Percentiles rank a stretch among this genome's conserved stretches.
These are phyloP conservation scores for Myiozetetes cayanensis DNA, from an alignment of 2,113 vertebrate species.

Conservation along the genomic window DNA sequence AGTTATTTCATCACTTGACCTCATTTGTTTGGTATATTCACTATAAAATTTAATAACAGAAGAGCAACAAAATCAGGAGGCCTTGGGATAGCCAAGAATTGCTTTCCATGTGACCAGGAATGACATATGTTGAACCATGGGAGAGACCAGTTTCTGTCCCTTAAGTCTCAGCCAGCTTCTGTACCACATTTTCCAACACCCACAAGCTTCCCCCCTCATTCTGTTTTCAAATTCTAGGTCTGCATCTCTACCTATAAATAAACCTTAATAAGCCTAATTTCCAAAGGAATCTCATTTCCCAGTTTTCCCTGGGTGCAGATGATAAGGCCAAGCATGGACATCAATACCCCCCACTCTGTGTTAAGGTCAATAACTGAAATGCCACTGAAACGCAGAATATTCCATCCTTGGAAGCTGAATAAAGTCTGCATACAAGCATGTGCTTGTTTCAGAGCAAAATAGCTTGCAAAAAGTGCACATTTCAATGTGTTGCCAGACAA, in stretches of 20 bases:
- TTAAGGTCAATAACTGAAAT: neutral
- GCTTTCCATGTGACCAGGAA: neutral
- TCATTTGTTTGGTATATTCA: neutral
- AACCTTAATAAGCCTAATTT: neutral
- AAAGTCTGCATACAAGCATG: neutral
- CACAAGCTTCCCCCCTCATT: rapidly evolving
- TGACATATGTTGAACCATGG: neutral
- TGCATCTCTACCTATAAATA: neutral
- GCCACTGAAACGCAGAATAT: neutral
- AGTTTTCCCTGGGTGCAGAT: neutral
- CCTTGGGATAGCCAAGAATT: neutral
- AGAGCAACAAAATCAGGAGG: neutral
- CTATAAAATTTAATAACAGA: neutral
- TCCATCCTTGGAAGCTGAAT: neutral
- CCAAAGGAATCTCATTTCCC: neutral
- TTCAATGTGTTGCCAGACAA: neutral
- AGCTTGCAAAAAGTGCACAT: neutral
- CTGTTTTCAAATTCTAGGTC: neutral
- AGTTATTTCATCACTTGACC: neutral
- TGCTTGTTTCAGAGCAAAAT: neutral
- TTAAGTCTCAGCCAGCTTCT: neutral
- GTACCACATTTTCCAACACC: neutral
- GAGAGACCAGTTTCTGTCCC: neutral
- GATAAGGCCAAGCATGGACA: neutral
- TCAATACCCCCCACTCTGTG: rapidly evolving